Evolutionary conservation across 2,113 vertebrate genomes (phyloP).

Genomic region (Carassius gibelio): DNA sequence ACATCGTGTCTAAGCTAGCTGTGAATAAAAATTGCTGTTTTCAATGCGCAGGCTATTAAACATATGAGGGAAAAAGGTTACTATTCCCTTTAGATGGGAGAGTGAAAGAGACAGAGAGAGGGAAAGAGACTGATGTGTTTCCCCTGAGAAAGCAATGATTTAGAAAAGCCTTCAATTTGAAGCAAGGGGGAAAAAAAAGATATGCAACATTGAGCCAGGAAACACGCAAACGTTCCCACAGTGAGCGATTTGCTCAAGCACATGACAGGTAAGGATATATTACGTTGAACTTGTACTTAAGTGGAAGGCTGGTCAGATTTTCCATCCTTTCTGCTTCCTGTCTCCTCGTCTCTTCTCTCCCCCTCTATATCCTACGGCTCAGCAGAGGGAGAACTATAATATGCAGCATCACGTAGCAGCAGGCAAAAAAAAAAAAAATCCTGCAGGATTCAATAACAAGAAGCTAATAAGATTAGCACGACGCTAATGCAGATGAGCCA

Average conservation of each 20-base stretch:
- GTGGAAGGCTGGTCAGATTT: neutral
- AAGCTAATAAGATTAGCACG: no score
- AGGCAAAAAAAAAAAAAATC: no score
- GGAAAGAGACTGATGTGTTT: neutral
- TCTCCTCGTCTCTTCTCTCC: neutral
- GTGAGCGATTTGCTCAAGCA: neutral
- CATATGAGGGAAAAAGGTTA: neutral
- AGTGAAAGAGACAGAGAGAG: neutral
- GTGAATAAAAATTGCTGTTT: neutral
- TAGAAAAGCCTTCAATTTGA: slow-evolving; percentile 10
- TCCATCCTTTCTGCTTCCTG: neutral
- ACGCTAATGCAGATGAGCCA: no score
- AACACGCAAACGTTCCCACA: neutral
- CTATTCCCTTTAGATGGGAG: neutral
- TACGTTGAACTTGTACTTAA: neutral
- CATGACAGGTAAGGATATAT: slow-evolving; percentile 20
- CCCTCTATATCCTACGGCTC: neutral
- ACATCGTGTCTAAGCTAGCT: neutral
- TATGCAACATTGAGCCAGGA: neutral
- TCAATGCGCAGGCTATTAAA: neutral
- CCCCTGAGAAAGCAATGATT: neutral
- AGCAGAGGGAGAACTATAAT: slow-evolving; percentile 15
- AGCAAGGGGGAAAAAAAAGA: neutral
- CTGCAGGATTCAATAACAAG: no score
- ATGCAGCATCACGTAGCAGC: no score